Evolutionary conservation across 2,797 vertebrate genomes (phyloP), one percentile per base, ranked within the genome.

Genomic region (Coregonus sp.): DNA sequence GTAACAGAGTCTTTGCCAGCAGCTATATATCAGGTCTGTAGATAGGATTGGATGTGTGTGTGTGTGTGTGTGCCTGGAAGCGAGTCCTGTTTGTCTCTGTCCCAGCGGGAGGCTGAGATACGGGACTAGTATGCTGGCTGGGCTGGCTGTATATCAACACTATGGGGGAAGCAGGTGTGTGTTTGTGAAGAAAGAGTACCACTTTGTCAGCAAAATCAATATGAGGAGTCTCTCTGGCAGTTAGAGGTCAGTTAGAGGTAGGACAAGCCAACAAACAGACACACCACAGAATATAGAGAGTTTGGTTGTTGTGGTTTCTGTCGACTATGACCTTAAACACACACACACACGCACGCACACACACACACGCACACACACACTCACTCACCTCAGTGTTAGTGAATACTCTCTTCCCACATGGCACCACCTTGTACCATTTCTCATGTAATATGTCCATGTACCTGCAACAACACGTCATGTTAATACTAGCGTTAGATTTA

Each of bases 351-450:
- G 20, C 70, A 67, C 11, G 5, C 15, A 0, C 0, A 25, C 63
- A 56, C 71, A 67, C 71, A 69, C 25, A 50, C 59, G 25, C 70
- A 59, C 12, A 37, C 20, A 29, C 72, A 14, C 70, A 4, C 66
- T 33, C 82, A 78, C 94, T 94, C 93, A 97, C 97, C 95, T 98
- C 96, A 0, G 97, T 97, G 84, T 96, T 95, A 12, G 95, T 95
- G 68, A 97, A 97, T 78, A 96, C 97, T 87, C 97, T 93, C 91
- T 98, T 98, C 71, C 96, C 96, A 35, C 98, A 99, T 2, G 97
- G 97, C 82, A 98, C 96, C 47, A 97, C 94, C 86, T 98, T 98
- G 87, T 99, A 99, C 98, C 98, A 99, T 89, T 98, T 99, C 94
- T 99, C 97, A 0, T 99, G 97, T 5, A 99, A 92, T 89, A 96